Base-by-base conservation (phyloP, 2,113 vertebrate genomes). In the Todiramphus saurophagus region DNA sequence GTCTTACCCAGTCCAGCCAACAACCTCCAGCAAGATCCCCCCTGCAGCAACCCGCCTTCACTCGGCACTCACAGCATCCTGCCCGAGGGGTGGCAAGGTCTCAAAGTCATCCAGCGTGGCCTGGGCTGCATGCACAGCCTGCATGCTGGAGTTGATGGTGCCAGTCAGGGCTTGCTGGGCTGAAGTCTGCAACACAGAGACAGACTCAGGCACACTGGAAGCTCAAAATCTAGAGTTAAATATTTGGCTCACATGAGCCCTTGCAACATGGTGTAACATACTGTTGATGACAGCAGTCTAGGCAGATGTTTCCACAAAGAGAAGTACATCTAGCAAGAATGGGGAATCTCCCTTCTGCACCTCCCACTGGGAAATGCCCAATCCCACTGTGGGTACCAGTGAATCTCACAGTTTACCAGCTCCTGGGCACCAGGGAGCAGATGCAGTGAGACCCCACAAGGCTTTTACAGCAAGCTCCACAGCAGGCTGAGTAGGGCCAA, bases 81-180 rank as follows among this genome's bases (percentile, higher is more conserved):
- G 99, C 63, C 99, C 99, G 3, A 99, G 98, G 9, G 99, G 99
- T 0, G 99, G 99, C 83, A 99, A 98, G 2, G 98, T 98, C 73
- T 99, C 99, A 0, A 99, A 98, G 96, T 99, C 99, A 3, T 99
- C 99, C 95, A 99, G 97, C 0, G 99, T 98, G 72, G 99, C 99
- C 96, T 99, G 99, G 48, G 99, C 99, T 3, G 99, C 99, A 28
- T 99, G 99, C 56, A 99, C 99, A 2, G 99, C 99, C 91, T 99
- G 99, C 99, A 99, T 99, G 91, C 99, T 99, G 87, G 99, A 99
- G 98, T 99, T 99, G 93, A 99, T 99, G 96, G 99, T 99, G 48
- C 99, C 99, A 0, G 99, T 99, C 80, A 99, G 97, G 3, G 99
- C 99, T 94, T 99, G 99, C 97, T 99, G 99, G 43, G 99, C 99